Percentiles rank a stretch among this genome's conserved stretches.
Conservation (phyloP, 2,113 vertebrate species). For the Anhinga anhinga region DNA sequence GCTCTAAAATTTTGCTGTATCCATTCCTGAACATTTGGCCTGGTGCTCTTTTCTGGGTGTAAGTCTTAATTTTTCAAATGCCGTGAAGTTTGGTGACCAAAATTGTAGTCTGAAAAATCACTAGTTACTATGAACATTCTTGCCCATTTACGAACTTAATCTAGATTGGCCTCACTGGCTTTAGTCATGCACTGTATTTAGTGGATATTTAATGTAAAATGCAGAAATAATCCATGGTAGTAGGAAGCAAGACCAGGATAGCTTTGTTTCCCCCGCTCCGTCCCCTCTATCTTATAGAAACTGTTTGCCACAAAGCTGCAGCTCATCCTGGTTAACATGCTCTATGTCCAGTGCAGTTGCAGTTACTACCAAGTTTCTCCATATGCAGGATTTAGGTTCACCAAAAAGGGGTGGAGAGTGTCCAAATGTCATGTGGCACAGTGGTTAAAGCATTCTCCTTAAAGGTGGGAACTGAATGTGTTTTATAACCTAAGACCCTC, state of each 20-base stretch:
- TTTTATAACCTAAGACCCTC: neutral
- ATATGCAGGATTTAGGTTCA: neutral
- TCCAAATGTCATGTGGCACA: fast-evolving
- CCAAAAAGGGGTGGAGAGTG: neutral
- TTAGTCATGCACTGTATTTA: neutral
- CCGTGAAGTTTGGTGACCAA: neutral
- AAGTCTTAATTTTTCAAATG: neutral
- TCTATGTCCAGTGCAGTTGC: neutral
- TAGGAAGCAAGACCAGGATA: neutral
- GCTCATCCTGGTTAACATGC: neutral
- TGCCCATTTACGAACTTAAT: neutral
- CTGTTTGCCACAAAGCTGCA: neutral
- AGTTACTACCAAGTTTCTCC: neutral
- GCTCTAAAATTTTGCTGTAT: neutral
- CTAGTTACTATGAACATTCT: neutral
- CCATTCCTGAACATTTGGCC: fast-evolving
- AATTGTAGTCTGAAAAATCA: neutral
- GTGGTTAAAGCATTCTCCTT: neutral
- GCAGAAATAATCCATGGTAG: neutral
- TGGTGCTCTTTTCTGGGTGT: neutral
- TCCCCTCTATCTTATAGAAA: neutral
- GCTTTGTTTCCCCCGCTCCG: neutral
- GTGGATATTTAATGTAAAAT: neutral
- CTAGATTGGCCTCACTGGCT: neutral
- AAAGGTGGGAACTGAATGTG: neutral